Base-by-base conservation (phyloP, 1,140 invertebrate species). In the Neodiprion lecontei region DNA sequence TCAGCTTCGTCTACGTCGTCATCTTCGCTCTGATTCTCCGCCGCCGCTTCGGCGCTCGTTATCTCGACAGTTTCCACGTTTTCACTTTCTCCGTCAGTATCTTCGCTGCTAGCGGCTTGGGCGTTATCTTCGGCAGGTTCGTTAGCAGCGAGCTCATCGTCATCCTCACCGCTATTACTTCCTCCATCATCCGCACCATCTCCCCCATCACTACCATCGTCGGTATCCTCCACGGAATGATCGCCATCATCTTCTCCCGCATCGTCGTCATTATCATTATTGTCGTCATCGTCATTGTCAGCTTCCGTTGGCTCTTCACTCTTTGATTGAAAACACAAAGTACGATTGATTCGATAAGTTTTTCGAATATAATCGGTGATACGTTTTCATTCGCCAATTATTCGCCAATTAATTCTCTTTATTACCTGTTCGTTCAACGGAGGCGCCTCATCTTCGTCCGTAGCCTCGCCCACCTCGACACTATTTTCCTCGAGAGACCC, bases 361-460 rank as follows among this genome's bases (percentile, higher is more conserved):
- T 75, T 72, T 40, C 28, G 28, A 40, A 40, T 40, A 40, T 40
- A 40, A 40, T 85, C 69, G 77, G 81, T 69, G 80, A 77, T 67
- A 80, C 81, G 81, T 83, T 83, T 78, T 85, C 83, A 76, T 89
- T 89, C 85, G 81, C 89, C 89, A 50, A 88, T 87, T 76, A 88
- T 87, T 90, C 89, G 70, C n/a, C n/a, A 53, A 53, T 53, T 53
- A 11, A 53, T 53, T 61, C 71, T 76, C 77, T 65, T 65, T 74
- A 76, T 69, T 47, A 21, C 75, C 47, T 69, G 40, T 53, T 61
- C 53, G n/a, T 61, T 61, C 11, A 61, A 61, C 53, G 53, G 53
- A 61, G 53, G 74, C 21, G 75, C 77, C 47, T 78, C 79, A 10
- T 77, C 72, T 72, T 72, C 77, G 76, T 72, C 75, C 53, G 74